A percentile compares a stretch with the other conserved stretches of the same genome.
Evolutionary conservation across 2,113 vertebrate genomes (phyloP).

Genomic region (Scophthalmus maximus): DNA sequence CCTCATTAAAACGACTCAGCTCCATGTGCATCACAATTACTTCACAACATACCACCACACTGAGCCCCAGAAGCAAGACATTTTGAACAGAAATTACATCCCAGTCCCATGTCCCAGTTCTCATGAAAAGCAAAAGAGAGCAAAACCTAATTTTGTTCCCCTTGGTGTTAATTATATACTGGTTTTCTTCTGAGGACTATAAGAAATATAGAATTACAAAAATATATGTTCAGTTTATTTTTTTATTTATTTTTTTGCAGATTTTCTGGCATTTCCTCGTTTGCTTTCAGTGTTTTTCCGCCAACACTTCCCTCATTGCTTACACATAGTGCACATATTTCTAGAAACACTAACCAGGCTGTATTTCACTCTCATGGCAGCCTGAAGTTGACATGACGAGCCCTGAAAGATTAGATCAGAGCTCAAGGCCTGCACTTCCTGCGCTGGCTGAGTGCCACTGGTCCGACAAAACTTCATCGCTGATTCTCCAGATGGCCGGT

Average conservation of each 20-base stretch:
- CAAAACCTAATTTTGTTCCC: conserved; percentile 1
- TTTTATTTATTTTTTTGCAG: too few species aligned
- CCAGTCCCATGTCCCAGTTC: conserved; percentile 8
- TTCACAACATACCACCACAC: conserved; percentile 37
- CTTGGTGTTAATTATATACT: background rate
- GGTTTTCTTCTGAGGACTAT: too few species aligned
- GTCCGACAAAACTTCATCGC: conserved; percentile 9
- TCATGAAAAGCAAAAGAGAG: background rate
- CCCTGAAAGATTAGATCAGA: conserved; percentile 46
- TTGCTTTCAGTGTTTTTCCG: background rate
- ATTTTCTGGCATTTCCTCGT: background rate
- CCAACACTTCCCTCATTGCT: background rate
- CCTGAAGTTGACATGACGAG: conserved; percentile 24
- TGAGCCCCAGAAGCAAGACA: conserved; percentile 19
- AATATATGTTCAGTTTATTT: too few species aligned
- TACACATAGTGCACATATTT: conserved; percentile 6
- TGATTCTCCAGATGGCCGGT: conserved; percentile 24
- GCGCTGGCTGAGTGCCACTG: conserved; percentile 22
- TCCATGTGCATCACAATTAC: conserved; percentile 37
- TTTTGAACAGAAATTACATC: conserved; percentile 45
- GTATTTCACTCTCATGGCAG: conserved; percentile 17
- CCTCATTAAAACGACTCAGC: conserved; percentile 38
- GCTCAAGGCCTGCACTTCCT: conserved; percentile 22
- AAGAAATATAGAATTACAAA: background rate
- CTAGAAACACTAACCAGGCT: conserved; percentile 5